A percentile compares a stretch with the other conserved stretches of the same genome.
Conservation (phyloP, 1,140 invertebrate genomes). For the Frieseomelitta varia region DNA sequence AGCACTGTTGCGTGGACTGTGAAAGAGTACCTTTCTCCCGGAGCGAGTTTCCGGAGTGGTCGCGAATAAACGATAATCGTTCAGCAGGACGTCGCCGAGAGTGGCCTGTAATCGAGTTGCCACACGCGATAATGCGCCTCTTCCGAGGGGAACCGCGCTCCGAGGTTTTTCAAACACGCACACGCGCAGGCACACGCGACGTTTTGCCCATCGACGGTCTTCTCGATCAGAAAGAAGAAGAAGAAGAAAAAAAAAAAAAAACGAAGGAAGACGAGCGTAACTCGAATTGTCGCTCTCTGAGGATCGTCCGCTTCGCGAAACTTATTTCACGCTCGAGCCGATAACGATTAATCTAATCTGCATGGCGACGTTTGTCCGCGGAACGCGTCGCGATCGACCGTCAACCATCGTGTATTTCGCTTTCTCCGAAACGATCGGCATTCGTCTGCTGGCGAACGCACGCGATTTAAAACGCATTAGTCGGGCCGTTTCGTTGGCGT, state of each 20-base stretch:
- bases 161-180: background rate
- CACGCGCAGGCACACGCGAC: background rate
- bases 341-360: slow-evolving; percentile 23
- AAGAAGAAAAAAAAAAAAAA: background rate
- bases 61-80: slow-evolving; percentile 20
- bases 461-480: slow-evolving; percentile 7
- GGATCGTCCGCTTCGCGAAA: background rate
- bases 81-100: slow-evolving; percentile 30
- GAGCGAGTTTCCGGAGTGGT: slow-evolving; percentile 32
- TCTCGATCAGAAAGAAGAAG: slow-evolving; percentile 26
- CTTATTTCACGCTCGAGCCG: background rate
- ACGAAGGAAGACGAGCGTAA: slow-evolving; percentile 2
- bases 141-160: slow-evolving; percentile 25
- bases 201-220: background rate
- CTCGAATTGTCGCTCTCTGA: background rate
- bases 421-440: slow-evolving; percentile 23
- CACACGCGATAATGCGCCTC: slow-evolving; percentile 43
- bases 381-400: background rate
- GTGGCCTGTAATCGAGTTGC: slow-evolving; percentile 47
- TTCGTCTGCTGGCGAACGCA: background rate
- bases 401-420: background rate
- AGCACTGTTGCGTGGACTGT: background rate
- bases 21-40: slow-evolving; percentile 49
- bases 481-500: background rate
- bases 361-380: background rate